Base-by-base conservation (phyloP, 2,888 invertebrate species). In the Lysandra coridon region DNA sequence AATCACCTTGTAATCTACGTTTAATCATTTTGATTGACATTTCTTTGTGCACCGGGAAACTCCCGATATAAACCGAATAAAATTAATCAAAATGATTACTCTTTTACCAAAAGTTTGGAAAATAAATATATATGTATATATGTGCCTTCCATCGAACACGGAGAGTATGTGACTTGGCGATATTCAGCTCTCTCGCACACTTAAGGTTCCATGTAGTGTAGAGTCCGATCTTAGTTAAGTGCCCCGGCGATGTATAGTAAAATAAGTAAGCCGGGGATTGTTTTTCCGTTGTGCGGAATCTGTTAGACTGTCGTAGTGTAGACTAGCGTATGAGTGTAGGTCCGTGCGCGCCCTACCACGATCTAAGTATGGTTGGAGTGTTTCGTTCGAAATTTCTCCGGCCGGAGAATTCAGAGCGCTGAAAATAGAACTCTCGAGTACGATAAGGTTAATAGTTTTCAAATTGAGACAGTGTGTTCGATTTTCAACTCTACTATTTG, bases 281-380 rank as follows among this genome's bases (percentile, higher is more conserved):
- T 85, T 87, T 90, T 94, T 94, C 94, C 94, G 94, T 94, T 93
- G 93, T 94, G 88, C 93, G 94, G 94, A 92, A 93, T 79, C 89
- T 85, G 86, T 92, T 94, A 93, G 94, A 94, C 94, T 94, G 94
- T 93, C 90, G 87, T 94, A 94, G 92, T 86, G 86, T 93, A 93
- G 91, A 88, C 82, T 92, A 93, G 92, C 90, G 91, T 92, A 90
- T 85, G 92, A 91, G 90, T 90, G 90, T 89, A 87, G 88, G 86
- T 82, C 84, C 83, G 86, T 85, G 88, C 85, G 84, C 89, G 88
- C 88, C 88, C 83, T 85, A 85, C 84, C 85, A 83, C 84, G 85
- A 86, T 93, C 74, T 7, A 57, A 57, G 14, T 17, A 17, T 17
- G 57, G 53, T 14, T 53, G 57, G 57, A 57, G 4, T 57, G 57